Evolutionary conservation across 2,888 invertebrate species (phyloP).

Genomic region (Entomobrya proxima): DNA sequence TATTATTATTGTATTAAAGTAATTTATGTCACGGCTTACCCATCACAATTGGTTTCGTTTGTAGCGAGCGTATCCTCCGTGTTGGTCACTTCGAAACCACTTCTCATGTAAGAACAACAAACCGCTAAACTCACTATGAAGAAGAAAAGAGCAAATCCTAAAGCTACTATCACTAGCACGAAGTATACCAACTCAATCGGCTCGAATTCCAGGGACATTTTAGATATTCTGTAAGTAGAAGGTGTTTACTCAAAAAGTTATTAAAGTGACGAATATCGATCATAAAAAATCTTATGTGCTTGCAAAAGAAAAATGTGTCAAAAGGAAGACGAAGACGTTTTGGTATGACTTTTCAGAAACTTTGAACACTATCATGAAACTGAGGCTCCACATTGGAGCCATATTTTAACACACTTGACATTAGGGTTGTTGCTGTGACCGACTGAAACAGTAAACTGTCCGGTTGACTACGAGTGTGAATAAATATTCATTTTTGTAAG

Average conservation of each 20-base stretch:
- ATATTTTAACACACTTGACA: conserved; percentile 20
- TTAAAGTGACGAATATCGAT: background rate
- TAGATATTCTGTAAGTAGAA: background rate
- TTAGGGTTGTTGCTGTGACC: conserved; percentile 10
- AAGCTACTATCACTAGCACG: conserved; percentile 67
- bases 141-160: conserved; percentile 70
- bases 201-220: conserved; percentile 67
- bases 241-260: background rate
- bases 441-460: conserved; percentile 27
- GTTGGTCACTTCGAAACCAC: conserved; percentile 67
- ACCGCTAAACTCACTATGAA: conserved; percentile 67
- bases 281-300: background rate
- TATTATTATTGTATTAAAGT: background rate
- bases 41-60: conserved; percentile 63
- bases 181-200: conserved; percentile 68
- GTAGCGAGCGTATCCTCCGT: conserved; percentile 69
- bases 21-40: conserved; percentile 37
- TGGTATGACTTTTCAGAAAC: conserved; percentile 7
- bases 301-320: background rate
- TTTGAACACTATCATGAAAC: conserved; percentile 25
- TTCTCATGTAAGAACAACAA: conserved; percentile 67
- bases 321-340: conserved; percentile 8
- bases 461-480: conserved; percentile 16
- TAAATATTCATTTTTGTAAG: conserved; percentile 14
- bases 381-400: conserved; percentile 32